Base-by-base conservation (phyloP, 2,888 invertebrate genomes). In the Heteromyza rotundicornis region DNA sequence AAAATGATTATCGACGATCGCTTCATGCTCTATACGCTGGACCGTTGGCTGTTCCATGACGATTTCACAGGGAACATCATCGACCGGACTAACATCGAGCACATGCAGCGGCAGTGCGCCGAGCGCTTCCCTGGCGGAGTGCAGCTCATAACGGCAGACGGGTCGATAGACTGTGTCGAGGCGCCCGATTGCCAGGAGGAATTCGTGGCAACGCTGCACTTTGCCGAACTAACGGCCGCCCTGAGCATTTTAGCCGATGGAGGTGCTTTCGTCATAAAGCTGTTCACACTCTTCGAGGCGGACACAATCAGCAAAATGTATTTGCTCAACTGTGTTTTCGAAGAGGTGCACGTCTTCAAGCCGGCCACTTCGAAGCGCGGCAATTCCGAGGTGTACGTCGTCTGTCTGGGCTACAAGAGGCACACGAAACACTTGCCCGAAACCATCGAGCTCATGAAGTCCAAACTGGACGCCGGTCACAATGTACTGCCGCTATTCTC, bases 291-390 rank as follows among this genome's bases (percentile, higher is more conserved):
- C 64, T 95, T 93, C 77, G 96, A 96, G 79, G 88, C 90, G 64
- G 86, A 89, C n/a, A 91, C 94, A 1, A 86, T 96, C 0, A 89
- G 89, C 65, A 82, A 95, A 2, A 80, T 97, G 57, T 96, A 91
- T 78, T 82, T 97, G 10, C 84, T 98, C 2, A 89, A 89, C 71
- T 90, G 90, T 71, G 73, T 87, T 16, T 98, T 98, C 79, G 78
- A 86, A 27, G 84, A 88, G 77, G 89, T 97, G 0, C 85, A 88
- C 68, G 85, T 94, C 17, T 92, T 90, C 78, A 98, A 98, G 80
- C 97, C 98, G 0, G 90, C 89, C 1, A 93, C 94, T 0, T 97
- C 97, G n/a, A 94, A 95, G 77, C 90, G 92, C 75, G 97, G 97
- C 7, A 98, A 98, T 82, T 97, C 97, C 0, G 98, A 98, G 83